Conservation (phyloP, 2,888 invertebrate species). For the Poecilus cupreus region DNA sequence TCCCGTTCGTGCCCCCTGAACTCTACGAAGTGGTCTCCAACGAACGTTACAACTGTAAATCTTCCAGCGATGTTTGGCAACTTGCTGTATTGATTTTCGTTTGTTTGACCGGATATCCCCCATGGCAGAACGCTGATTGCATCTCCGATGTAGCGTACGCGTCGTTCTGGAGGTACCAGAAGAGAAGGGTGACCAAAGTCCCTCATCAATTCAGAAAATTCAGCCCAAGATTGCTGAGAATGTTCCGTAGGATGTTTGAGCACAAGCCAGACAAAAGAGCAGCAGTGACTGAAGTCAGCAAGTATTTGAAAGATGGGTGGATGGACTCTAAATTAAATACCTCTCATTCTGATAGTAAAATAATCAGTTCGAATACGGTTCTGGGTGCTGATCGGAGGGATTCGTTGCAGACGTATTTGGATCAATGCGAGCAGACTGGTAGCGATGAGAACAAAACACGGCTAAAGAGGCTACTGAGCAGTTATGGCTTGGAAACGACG, state of each 20-base stretch:
- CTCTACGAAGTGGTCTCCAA: slow-evolving; percentile 77
- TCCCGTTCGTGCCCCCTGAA: slow-evolving; percentile 78
- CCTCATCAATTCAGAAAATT: slow-evolving; percentile 78
- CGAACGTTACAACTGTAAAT: slow-evolving; percentile 80
- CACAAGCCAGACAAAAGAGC: slow-evolving; percentile 81
- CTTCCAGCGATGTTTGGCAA: slow-evolving; percentile 85
- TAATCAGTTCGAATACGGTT: slow-evolving; percentile 68
- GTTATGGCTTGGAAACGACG: slow-evolving; percentile 79
- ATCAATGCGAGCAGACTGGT: slow-evolving; percentile 69
- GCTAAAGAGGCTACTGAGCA: slow-evolving; percentile 75
- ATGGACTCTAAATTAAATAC: slow-evolving; percentile 74
- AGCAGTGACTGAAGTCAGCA: slow-evolving; percentile 76
- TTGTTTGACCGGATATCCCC: slow-evolving; percentile 81
- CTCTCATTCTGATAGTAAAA: slow-evolving; percentile 73
- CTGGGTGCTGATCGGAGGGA: slow-evolving; percentile 70
- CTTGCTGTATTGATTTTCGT: slow-evolving; percentile 83
- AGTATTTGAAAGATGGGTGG: slow-evolving; percentile 79
- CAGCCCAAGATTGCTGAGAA: slow-evolving; percentile 80
- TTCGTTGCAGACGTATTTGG: slow-evolving; percentile 74
- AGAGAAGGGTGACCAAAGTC: slow-evolving; percentile 77
- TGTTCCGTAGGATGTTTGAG: slow-evolving; percentile 82
- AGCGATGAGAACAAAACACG: slow-evolving; percentile 75
- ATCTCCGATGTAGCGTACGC: slow-evolving; percentile 83
- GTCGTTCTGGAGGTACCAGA: slow-evolving; percentile 80
- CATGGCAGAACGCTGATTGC: slow-evolving; percentile 83